Base-by-base conservation (phyloP, 1,140 invertebrate species). In the Anastrepha ludens region DNA sequence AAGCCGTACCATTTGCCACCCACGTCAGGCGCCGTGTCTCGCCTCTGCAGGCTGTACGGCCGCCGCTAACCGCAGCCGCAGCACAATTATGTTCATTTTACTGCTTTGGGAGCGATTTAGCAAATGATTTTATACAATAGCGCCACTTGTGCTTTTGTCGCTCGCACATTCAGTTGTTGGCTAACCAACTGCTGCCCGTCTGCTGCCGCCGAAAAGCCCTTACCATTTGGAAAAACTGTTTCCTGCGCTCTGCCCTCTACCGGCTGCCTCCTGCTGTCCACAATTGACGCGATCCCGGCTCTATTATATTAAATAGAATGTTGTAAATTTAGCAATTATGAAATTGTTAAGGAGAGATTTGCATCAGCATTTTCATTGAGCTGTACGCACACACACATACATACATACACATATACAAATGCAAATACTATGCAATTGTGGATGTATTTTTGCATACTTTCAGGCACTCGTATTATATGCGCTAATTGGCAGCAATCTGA, bases 341-440 rank as follows among this genome's bases (percentile, higher is more conserved):
- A 81, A 81, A 81, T 81, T 81, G 74, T 81, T 50, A 55, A 81
- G 44, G n/a, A 55, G 74, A 81, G 47, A 55, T 81, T 81, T 81
- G 50, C 50, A 55, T 55, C 9, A 55, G 5, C 50, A 55, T 55
- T 55, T 55, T 55, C 9, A 55, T 55, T 7, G 0, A 55, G 5
- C 50, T 55, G 9, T 9, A 55, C 50, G 50, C 13, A 74, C 4
- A 47, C 67, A 5, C 13, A 47, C 41, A 44, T 6, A 47, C 67
- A 11, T 11, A 11, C 64, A 41, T 29, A 67, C 39, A 9, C 15
- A 74, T 47, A 15, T 74, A n/a, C 3, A 17, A n/a, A 41, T 44
- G 67, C 11, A n/a, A 13, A 13, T 62, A 58, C 7, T 58, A 58
- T 58, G 55, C 13, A 58, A 2, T 58, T 8, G 55, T 1, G 13